Conservation (phyloP, 2,888 invertebrate genomes). For the Leptinotarsa rubiginosa region DNA sequence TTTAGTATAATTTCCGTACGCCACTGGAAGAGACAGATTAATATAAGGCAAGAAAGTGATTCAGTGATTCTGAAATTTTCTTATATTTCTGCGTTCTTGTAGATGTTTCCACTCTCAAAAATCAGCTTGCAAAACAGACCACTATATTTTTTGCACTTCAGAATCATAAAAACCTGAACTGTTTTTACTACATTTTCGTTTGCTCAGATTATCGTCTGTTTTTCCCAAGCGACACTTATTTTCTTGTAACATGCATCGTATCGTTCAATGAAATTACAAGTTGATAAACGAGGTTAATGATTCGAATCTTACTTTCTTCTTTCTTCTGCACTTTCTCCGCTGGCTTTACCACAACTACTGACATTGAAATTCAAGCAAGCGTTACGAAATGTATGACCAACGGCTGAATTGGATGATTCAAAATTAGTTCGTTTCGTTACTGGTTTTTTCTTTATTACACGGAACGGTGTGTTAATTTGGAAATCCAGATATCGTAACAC, state of each 20-base stretch:
- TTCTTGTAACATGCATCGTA: slow-evolving; percentile 3
- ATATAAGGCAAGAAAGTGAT: no score
- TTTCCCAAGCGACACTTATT: not conserved
- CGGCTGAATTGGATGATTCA: not conserved
- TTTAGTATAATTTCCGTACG: no score
- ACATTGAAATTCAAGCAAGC: slow-evolving; percentile 42
- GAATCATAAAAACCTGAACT: not conserved
- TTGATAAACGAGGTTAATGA: slow-evolving; percentile 32
- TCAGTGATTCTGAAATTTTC: no score
- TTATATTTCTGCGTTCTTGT: no score
- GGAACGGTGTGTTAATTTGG: no score
- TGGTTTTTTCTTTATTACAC: not conserved
- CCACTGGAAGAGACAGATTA: no score
- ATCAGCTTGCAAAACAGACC: not conserved
- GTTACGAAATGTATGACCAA: slow-evolving; percentile 35
- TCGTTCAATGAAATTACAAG: slow-evolving; percentile 28
- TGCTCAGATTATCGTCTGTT: not conserved
- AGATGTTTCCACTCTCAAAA: no score
- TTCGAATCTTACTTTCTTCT: slow-evolving; percentile 55
- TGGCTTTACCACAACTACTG: slow-evolving; percentile 30
- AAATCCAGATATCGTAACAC: no score
- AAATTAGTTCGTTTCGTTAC: not conserved
- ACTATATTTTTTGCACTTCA: not conserved
- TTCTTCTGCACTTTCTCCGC: slow-evolving; percentile 56
- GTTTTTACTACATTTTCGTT: not conserved